These are phyloP conservation scores for Protonemura montana DNA, from an alignment of 2,888 invertebrate species.

Conservation along the genomic window DNA sequence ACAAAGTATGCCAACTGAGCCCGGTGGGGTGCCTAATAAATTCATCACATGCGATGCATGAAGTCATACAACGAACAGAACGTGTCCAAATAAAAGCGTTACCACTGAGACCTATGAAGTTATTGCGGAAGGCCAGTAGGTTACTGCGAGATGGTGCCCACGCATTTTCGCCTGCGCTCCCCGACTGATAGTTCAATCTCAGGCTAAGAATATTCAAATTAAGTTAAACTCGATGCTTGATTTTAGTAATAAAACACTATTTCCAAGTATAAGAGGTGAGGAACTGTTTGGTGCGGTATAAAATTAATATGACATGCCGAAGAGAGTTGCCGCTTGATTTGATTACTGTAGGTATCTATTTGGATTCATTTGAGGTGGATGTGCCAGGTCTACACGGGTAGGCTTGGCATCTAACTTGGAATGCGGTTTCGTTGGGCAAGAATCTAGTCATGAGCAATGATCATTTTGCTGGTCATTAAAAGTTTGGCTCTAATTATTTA, in stretches of 20 bases:
- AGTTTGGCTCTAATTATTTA: constrained; percentile 7
- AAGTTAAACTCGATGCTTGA: no score
- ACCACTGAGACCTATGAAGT: not conserved
- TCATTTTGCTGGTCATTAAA: not conserved
- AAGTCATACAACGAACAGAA: not conserved
- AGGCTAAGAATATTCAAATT: not conserved
- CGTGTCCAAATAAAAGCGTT: not conserved
- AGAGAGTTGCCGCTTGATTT: no score
- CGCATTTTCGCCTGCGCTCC: not conserved
- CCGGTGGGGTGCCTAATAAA: not conserved
- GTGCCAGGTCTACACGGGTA: not conserved
- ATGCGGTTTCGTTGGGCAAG: not conserved
- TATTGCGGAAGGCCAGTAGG: not conserved
- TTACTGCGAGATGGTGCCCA: not conserved
- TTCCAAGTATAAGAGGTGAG: no score
- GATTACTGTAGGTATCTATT: no score
- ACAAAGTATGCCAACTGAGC: not conserved
- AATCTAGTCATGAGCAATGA: not conserved
- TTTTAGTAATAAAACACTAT: no score
- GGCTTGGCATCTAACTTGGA: not conserved
- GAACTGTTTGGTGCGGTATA: no score
- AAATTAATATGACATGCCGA: no score
- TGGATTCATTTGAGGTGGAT: no score
- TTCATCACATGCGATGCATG: not conserved
- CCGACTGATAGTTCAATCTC: not conserved